These are phyloP conservation scores for Neoniphon sammara DNA, from an alignment of 2,797 vertebrate species.

Conservation along the genomic window DNA sequence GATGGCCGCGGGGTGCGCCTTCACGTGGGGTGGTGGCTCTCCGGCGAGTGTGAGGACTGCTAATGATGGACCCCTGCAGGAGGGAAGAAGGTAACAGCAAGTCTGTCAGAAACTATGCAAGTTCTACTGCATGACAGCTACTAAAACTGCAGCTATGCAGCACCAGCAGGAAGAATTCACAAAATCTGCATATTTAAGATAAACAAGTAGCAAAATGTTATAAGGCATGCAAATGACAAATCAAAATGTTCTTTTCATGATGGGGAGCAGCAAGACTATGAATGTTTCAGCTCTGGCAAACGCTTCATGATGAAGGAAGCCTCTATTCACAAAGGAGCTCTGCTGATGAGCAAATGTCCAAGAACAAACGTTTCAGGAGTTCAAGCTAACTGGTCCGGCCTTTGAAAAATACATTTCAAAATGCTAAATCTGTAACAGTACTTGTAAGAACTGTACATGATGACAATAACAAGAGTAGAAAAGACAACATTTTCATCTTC, in stretches of 20 bases:
- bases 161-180: constrained; percentile 54
- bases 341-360: constrained; percentile 18
- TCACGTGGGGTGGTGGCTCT: constrained; percentile 90
- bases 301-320: constrained; percentile 55
- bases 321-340: constrained; percentile 44
- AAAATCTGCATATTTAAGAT: constrained; percentile 56
- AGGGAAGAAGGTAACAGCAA: constrained; percentile 70
- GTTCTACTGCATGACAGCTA: constrained; percentile 31
- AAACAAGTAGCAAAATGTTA: constrained; percentile 81
- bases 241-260: constrained; percentile 75
- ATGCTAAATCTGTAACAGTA: constrained; percentile 50
- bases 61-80: constrained; percentile 99
- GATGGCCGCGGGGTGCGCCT: constrained; percentile 87
- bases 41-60: constrained; percentile 93
- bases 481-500: constrained; percentile 50
- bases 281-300: constrained; percentile 54
- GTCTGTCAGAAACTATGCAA: constrained; percentile 47
- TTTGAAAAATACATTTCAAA: constrained; percentile 25
- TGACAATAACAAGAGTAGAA: constrained; percentile 42
- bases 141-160: constrained; percentile 39
- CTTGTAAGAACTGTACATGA: constrained; percentile 40
- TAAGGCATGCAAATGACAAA: constrained; percentile 81
- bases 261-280: constrained; percentile 67
- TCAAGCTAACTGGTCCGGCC: constrained; percentile 28
- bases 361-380: background rate